Evolutionary conservation across 2,113 vertebrate genomes (phyloP), one percentile per base, ranked within the genome.

Genomic region (Oplegnathus fasciatus): DNA sequence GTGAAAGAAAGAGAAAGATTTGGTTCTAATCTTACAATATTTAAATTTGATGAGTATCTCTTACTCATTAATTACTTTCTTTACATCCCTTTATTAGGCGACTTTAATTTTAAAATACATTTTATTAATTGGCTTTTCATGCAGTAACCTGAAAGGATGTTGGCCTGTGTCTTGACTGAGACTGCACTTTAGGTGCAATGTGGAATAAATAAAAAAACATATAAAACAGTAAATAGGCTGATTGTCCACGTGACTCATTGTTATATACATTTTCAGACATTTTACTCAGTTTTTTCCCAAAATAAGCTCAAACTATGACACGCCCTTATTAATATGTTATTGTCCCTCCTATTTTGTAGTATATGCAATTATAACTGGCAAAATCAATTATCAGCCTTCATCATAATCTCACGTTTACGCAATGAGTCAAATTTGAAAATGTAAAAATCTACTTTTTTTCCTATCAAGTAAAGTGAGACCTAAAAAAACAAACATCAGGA

Each of bases 61-160:
- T 62, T n/a, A n/a, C n/a, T n/a, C n/a, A n/a, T 61, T 58, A 52
- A 71, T 52, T 22, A 14, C n/a, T 67, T 55, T 52, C 4, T 42
- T 30, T 37, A n/a, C n/a, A 15, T 32, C 9, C 6, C 5, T 46
- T 48, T 14, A 28, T 28, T 22, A 4, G 13, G 24, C 3, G 0
- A 69, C 8, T 62, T 48, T 10, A 40, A 62, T 14, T 37, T 0
- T 73, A 87, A 75, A 80, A 57, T 20, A 24, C 0, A 20, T 50
- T 67, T 30, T 28, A 68, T 72, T 10, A 81, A 73, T 65, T 75
- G n/a, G 15, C 50, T 78, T 80, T 14, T 26, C 11, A 64, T 54
- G 37, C 64, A 34, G 9, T 44, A 18, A 75, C 28, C 58, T 83
- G 48, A 18, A 30, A 50, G 26, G 46, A 28, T 64, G 67, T 37